These are phyloP conservation scores for Ostrea edulis DNA, from an alignment of 1,140 invertebrate species.

Conservation along the genomic window DNA sequence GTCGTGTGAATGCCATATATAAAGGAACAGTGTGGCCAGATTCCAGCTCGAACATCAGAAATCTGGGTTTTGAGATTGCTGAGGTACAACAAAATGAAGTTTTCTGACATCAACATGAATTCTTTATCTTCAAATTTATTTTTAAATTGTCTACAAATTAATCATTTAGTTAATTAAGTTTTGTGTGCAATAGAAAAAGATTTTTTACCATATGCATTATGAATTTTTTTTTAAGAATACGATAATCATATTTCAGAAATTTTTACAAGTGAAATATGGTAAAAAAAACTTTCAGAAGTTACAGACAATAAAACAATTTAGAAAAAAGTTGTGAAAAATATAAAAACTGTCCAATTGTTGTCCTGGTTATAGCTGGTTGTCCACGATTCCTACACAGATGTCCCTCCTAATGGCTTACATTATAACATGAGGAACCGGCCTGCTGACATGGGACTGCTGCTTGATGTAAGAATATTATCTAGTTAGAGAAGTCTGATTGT, in stretches of 20 bases:
- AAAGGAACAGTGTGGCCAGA: conserved; percentile 50
- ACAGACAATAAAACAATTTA: too few relatives aligned
- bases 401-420: background rate
- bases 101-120: background rate
- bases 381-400: background rate
- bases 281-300: too few relatives aligned
- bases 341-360: background rate
- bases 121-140: background rate
- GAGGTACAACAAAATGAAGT: conserved; percentile 40
- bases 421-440: conserved; percentile 45
- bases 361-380: background rate
- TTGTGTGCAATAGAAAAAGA: too few relatives aligned
- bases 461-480: conserved; percentile 46
- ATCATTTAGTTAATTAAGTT: too few relatives aligned
- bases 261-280: too few relatives aligned
- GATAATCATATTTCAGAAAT: too few relatives aligned
- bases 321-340: too few relatives aligned
- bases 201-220: too few relatives aligned
- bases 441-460: conserved; percentile 47
- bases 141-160: background rate
- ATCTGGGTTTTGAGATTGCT: conserved; percentile 55
- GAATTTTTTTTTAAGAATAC: too few relatives aligned
- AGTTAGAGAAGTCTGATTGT: too few relatives aligned
- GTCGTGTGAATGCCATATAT: conserved; percentile 48
- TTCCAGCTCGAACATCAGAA: conserved; percentile 27